These are phyloP conservation scores for Lobophora halterata DNA, from an alignment of 2,888 invertebrate species.

Conservation along the genomic window DNA sequence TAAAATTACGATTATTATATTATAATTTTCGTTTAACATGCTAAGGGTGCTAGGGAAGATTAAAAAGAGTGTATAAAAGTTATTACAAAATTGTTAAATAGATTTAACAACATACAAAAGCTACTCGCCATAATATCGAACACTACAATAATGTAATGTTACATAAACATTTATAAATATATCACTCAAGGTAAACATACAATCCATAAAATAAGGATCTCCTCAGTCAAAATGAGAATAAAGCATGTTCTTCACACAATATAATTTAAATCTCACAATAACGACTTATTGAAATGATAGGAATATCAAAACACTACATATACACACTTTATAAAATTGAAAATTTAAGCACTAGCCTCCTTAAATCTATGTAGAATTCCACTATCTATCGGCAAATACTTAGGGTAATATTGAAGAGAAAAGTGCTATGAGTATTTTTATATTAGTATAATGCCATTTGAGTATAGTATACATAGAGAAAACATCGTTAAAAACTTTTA, in stretches of 20 bases:
- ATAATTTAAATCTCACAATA: conserved; percentile 40
- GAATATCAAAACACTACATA: conserved; percentile 45
- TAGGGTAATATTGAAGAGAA: conserved; percentile 39
- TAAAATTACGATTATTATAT: conserved; percentile 25
- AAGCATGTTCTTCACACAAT: conserved; percentile 37
- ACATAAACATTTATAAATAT: conserved; percentile 64
- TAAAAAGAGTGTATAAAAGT: conserved; percentile 80
- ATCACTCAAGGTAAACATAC: conserved; percentile 64
- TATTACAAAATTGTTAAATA: conserved; percentile 76
- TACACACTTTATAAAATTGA: conserved; percentile 42
- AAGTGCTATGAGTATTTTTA: conserved; percentile 34
- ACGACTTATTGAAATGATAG: conserved; percentile 41
- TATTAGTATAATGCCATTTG: conserved; percentile 7
- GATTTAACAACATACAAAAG: conserved; percentile 80
- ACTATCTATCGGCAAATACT: conserved; percentile 41
- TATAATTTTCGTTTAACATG: conserved; percentile 40
- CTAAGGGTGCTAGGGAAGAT: conserved; percentile 78
- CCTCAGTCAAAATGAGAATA: conserved; percentile 57
- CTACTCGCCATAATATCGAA: conserved; percentile 68
- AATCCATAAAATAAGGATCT: conserved; percentile 56
- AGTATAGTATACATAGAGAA: conserved; percentile 3
- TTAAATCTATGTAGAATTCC: conserved; percentile 35
- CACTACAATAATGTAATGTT: conserved; percentile 61
- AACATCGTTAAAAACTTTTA: not conserved
- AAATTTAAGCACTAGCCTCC: conserved; percentile 51